Conservation (phyloP, 2,113 vertebrate genomes). For the Rissa tridactyla region DNA sequence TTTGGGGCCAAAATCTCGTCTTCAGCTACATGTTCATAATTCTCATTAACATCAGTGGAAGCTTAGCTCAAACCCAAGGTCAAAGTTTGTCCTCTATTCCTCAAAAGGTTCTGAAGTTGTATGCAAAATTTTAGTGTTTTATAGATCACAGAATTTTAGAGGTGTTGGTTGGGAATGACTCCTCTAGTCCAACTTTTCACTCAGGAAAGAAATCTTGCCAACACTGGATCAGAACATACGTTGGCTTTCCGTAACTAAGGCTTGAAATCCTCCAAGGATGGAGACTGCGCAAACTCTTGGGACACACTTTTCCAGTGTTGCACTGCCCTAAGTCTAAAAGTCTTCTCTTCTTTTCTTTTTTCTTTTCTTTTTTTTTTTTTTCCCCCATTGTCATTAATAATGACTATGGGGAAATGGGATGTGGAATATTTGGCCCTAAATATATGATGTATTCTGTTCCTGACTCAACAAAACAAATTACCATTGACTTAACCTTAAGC, state of each 20-base stretch:
- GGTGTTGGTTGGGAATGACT: neutral
- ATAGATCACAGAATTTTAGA: neutral
- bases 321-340: neutral
- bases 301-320: neutral
- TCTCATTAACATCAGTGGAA: neutral
- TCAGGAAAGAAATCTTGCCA: neutral
- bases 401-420: neutral
- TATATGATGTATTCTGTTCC: neutral
- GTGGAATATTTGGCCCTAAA: neutral
- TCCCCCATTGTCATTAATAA: neutral
- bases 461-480: neutral
- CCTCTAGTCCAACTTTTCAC: neutral
- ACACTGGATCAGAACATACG: neutral
- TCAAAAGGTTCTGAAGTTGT: neutral
- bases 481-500: neutral
- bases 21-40: neutral
- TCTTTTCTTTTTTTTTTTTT: too few species aligned
- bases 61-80: neutral
- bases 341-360: rapidly evolving
- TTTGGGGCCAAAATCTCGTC: neutral
- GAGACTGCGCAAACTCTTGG: neutral
- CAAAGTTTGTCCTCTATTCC: neutral
- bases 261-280: neutral
- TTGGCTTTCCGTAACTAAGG: neutral
- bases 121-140: neutral